Evolutionary conservation across 2,888 invertebrate species (phyloP).

Genomic region (Pachymerium ferrugineum): DNA sequence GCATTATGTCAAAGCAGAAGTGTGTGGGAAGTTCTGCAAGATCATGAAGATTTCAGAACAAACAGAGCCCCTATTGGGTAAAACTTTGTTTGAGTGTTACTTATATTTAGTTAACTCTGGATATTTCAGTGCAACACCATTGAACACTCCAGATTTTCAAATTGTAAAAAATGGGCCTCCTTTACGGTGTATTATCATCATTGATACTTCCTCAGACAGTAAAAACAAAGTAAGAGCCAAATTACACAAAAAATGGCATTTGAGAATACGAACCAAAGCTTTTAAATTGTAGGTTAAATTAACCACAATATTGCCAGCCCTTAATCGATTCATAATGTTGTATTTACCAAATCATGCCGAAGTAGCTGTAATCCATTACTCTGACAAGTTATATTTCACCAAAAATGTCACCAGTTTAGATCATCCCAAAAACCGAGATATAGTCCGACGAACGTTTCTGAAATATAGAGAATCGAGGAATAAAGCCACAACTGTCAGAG

Average conservation of each 20-base stretch:
- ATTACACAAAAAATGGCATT: no score
- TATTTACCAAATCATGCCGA: conserved; percentile 21
- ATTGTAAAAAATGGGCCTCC: neutral
- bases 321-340: neutral
- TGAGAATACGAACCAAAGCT: no score
- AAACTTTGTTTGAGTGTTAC: no score
- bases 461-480: neutral
- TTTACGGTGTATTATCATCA: neutral
- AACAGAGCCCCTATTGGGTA: neutral
- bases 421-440: neutral
- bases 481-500: no score
- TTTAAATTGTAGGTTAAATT: no score
- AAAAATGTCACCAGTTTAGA: neutral
- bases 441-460: neutral
- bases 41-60: conserved; percentile 19
- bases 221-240: conserved; percentile 15
- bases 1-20: conserved; percentile 44
- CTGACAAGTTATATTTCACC: neutral
- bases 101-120: no score
- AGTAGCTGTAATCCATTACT: conserved; percentile 1
- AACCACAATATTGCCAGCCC: neutral
- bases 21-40: conserved; percentile 42
- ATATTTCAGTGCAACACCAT: neutral
- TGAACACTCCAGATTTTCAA: neutral
- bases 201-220: neutral